A percentile compares a stretch with the other conserved stretches of the same genome.
These are phyloP conservation scores for Cebus imitator DNA, from an alignment of 2,113 vertebrate species.

Conservation along the genomic window DNA sequence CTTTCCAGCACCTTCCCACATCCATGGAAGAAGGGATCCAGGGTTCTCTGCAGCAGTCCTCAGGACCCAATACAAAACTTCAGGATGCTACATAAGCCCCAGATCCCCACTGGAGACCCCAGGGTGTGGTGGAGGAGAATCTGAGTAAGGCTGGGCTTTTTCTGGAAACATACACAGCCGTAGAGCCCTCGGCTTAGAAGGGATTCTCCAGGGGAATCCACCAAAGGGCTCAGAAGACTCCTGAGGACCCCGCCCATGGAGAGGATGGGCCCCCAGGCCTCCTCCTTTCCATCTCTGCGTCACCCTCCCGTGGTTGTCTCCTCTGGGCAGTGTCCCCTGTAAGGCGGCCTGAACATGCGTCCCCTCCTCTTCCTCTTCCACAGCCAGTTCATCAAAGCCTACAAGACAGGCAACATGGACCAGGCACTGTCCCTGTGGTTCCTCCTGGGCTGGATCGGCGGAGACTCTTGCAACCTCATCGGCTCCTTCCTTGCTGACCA, in stretches of 20 bases:
- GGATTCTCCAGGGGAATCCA: neutral
- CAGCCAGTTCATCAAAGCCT: slow-evolving; percentile 95
- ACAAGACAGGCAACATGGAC: slow-evolving; percentile 93
- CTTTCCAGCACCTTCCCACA: neutral
- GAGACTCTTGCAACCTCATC: slow-evolving; percentile 95
- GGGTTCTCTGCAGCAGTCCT: neutral
- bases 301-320: accelerated
- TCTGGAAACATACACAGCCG: neutral
- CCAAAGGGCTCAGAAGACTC: neutral
- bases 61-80: neutral
- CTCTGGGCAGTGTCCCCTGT: too few relatives aligned
- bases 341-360: accelerated
- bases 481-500: slow-evolving; percentile 96
- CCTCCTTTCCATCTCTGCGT: accelerated
- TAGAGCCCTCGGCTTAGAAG: neutral
- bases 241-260: accelerated
- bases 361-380: neutral
- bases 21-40: neutral
- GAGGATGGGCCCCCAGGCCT: neutral
- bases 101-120: neutral
- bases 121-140: neutral
- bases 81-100: neutral
- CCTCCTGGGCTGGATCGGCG: slow-evolving; percentile 93
- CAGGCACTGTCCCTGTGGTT: slow-evolving; percentile 95
- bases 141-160: neutral